phyloP scores from a whole-genome alignment of 2,113 vertebrate genomes.

The Sula dactylatra region DNA sequence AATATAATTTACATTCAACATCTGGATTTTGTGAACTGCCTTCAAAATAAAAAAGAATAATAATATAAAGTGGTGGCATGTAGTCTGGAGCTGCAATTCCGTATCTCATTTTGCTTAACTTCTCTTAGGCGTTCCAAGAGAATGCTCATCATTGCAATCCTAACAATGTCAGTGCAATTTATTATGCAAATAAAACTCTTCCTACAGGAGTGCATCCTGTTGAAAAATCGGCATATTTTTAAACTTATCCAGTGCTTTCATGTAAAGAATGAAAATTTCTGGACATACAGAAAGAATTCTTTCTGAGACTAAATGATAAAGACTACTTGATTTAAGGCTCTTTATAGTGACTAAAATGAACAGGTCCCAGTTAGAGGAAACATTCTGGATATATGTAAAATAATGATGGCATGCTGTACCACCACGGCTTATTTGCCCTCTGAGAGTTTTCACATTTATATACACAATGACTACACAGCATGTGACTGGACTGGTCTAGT shows the following conservation, averaged over 20 bases:
- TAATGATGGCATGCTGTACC: rapidly evolving
- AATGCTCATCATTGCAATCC: background rate
- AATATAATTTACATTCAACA: background rate
- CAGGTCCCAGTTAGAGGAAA: background rate
- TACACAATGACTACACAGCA: background rate
- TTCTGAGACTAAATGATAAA: background rate
- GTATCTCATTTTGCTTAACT: background rate
- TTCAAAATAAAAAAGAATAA: background rate
- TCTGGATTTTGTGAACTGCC: background rate
- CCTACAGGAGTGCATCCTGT: rapidly evolving
- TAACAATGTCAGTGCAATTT: background rate
- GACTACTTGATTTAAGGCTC: background rate
- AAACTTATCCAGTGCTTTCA: background rate
- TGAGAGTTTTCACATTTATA: background rate
- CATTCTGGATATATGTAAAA: background rate
- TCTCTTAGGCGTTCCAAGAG: background rate
- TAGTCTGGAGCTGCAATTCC: background rate
- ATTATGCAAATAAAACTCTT: background rate
- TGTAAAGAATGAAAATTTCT: background rate
- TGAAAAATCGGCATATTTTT: background rate
- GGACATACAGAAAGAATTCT: background rate
- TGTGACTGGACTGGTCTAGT: background rate
- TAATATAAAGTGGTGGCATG: background rate
- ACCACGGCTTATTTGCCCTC: rapidly evolving
- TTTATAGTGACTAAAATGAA: background rate